Percentiles rank a stretch among this genome's conserved stretches.
Conservation (phyloP, 1,140 invertebrate species). For the Arion vulgaris region DNA sequence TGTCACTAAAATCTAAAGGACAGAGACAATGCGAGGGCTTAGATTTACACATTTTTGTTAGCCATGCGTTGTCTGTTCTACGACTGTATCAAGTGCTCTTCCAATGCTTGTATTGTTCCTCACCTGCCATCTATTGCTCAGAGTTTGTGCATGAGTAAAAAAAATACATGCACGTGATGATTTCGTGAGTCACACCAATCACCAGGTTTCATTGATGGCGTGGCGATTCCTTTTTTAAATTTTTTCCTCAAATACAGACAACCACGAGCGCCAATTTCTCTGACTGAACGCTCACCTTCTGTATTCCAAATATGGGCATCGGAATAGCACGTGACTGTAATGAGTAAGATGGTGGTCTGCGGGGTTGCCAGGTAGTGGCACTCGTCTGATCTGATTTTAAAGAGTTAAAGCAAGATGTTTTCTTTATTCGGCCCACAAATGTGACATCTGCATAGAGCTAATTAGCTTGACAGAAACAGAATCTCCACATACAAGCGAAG, state of each 20-base stretch:
- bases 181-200: not conserved
- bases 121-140: not conserved
- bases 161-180: not conserved
- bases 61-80: not conserved
- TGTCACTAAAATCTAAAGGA: not conserved
- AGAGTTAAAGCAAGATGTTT: too few relatives aligned
- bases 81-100: not conserved
- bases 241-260: not conserved
- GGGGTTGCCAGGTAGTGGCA: not conserved
- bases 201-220: not conserved
- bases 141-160: not conserved
- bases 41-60: not conserved
- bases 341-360: not conserved
- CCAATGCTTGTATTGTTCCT: not conserved
- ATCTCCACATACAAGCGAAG: too few relatives aligned
- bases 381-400: too few relatives aligned
- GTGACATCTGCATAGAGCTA: too few relatives aligned
- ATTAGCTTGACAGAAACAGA: too few relatives aligned
- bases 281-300: not conserved
- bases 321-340: not conserved
- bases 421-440: too few relatives aligned
- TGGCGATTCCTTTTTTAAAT: not conserved
- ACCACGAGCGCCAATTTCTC: not conserved
- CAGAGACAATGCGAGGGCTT: not conserved
- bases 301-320: not conserved